A percentile compares a stretch with the other conserved stretches of the same genome.
These are phyloP conservation scores for Leptinotarsa haldemani DNA, from an alignment of 2,888 invertebrate genomes.

Conservation along the genomic window DNA sequence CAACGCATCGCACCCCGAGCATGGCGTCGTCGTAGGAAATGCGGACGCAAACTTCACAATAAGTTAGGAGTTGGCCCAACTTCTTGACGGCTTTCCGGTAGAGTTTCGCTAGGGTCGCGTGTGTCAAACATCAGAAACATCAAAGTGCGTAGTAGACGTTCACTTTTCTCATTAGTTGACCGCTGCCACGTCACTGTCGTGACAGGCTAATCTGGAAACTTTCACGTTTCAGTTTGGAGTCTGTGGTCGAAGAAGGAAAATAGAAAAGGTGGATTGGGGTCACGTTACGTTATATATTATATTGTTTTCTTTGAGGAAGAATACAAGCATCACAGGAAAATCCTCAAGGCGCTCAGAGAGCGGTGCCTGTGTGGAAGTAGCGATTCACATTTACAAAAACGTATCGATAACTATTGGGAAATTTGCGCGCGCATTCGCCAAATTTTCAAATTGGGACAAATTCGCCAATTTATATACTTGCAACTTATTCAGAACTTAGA, in stretches of 20 bases:
- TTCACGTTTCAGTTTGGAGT: neutral
- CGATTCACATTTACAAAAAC: too few species aligned
- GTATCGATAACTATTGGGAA: too few species aligned
- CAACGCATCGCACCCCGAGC: neutral
- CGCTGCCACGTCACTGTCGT: slow-evolving; percentile 12
- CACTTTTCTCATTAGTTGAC: slow-evolving; percentile 17
- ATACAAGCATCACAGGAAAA: too few species aligned
- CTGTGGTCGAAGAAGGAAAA: neutral
- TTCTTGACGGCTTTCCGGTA: slow-evolving; percentile 10
- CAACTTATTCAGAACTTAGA: too few species aligned
- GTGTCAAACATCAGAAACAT: slow-evolving; percentile 16
- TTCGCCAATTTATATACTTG: too few species aligned
- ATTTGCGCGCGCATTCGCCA: too few species aligned
- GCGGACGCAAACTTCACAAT: slow-evolving; percentile 6
- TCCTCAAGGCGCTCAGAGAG: too few species aligned
- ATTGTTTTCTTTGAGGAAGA: too few species aligned
- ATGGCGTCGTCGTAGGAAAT: slow-evolving; percentile 7
- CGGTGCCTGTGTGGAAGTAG: too few species aligned
- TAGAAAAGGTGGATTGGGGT: neutral
- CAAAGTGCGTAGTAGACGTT: slow-evolving; percentile 16
- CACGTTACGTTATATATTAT: too few species aligned
- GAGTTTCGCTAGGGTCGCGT: slow-evolving; percentile 11
- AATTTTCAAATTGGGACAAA: too few species aligned
- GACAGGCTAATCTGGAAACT: neutral
- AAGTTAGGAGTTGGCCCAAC: slow-evolving; percentile 10